Evolutionary conservation across 1,140 invertebrate species (phyloP).

Genomic region (Sminthurides bifidus): DNA sequence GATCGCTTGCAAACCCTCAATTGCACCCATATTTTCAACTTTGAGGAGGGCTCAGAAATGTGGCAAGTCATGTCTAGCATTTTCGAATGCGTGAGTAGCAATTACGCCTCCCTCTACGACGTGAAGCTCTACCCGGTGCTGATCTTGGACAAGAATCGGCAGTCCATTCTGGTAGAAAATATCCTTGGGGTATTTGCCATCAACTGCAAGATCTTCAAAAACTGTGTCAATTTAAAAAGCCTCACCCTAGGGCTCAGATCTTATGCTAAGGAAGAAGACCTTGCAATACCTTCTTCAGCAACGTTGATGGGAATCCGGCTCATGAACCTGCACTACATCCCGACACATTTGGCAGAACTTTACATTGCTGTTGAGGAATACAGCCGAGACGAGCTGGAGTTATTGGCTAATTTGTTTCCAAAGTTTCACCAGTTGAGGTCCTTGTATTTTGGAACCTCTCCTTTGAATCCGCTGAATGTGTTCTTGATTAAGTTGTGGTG

Average conservation of each 20-base stretch:
- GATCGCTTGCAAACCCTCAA: no score
- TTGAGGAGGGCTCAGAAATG: no score
- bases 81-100: not conserved
- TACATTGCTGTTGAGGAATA: not conserved
- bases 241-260: not conserved
- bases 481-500: not conserved
- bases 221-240: not conserved
- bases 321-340: not conserved
- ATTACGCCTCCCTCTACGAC: not conserved
- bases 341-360: not conserved
- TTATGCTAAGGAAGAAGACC: not conserved
- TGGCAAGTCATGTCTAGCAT: not conserved
- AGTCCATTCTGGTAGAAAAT: not conserved
- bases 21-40: no score
- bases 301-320: conserved; percentile 1
- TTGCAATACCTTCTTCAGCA: not conserved
- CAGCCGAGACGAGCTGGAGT: not conserved
- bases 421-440: not conserved
- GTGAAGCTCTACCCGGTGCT: not conserved
- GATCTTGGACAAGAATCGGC: not conserved
- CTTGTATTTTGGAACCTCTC: not conserved
- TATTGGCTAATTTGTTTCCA: not conserved
- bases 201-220: not conserved
- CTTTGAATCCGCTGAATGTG: not conserved
- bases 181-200: not conserved